Evolutionary conservation across 2,797 vertebrate genomes (phyloP).

Genomic region (Chrosomus eos): DNA sequence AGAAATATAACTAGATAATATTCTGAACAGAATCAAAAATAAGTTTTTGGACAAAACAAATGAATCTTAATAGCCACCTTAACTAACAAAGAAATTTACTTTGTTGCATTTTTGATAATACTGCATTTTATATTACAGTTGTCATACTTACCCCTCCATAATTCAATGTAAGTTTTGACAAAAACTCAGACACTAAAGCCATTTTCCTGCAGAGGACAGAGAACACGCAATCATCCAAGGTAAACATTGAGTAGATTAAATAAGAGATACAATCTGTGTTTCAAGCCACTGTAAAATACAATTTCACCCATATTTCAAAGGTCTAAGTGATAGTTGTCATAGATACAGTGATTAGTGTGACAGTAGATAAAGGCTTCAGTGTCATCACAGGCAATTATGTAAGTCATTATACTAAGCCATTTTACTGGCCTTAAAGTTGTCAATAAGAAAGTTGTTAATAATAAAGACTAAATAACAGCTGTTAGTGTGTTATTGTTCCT

Average conservation of each 20-base stretch:
- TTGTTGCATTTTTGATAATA: background rate
- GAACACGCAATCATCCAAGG: background rate
- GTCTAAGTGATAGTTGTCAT: conserved; percentile 40
- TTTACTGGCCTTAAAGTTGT: background rate
- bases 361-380: conserved; percentile 13
- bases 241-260: background rate
- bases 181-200: conserved; percentile 88
- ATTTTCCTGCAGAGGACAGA: conserved; percentile 74
- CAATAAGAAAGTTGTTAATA: background rate
- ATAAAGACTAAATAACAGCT: background rate
- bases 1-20: background rate
- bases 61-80: background rate
- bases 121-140: background rate
- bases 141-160: conserved; percentile 79
- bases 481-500: background rate
- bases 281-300: conserved; percentile 66
- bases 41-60: background rate
- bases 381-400: background rate
- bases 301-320: conserved; percentile 49
- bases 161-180: conserved; percentile 88
- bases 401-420: background rate
- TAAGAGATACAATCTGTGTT: background rate
- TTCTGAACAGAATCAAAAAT: background rate
- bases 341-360: conserved; percentile 22
- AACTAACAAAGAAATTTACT: background rate